Conservation (phyloP, 23 tunicate genomes). For the Botrylloides violaceus region DNA sequence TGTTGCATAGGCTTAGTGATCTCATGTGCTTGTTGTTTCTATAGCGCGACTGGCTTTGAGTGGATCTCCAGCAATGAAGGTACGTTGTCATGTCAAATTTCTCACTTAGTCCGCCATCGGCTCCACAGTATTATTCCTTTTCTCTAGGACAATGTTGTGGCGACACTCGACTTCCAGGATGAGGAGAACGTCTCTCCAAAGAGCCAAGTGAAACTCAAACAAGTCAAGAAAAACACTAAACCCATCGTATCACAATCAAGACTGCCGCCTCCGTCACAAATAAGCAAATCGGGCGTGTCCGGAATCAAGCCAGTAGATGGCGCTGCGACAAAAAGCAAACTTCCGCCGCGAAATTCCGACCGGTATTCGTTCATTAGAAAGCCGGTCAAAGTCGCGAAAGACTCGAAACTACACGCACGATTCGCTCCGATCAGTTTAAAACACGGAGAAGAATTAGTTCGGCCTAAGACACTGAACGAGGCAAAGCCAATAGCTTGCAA, state of each 20-base stretch:
- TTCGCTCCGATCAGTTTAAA: not conserved
- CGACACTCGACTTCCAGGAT: slow-evolving; percentile 32
- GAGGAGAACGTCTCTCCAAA: slow-evolving; percentile 24
- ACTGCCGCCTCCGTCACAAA: slow-evolving; percentile 3
- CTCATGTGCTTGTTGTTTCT: no score
- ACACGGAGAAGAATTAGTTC: slow-evolving; percentile 5
- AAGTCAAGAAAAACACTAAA: not conserved
- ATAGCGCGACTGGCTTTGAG: no score
- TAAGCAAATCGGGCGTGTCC: not conserved
- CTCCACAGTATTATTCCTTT: not conserved
- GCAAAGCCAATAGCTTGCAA: not conserved
- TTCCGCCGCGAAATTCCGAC: not conserved
- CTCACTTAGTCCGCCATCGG: no score
- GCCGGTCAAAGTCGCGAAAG: not conserved
- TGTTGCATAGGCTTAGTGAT: no score
- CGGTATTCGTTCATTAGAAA: slow-evolving; percentile 2
- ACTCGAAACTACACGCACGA: not conserved
- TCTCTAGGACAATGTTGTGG: slow-evolving; percentile 47
- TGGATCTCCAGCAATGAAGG: no score
- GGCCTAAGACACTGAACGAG: not conserved
- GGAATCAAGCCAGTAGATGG: not conserved
- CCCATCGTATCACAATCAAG: slow-evolving; percentile 32
- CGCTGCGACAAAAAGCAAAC: not conserved
- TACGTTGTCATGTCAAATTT: no score
- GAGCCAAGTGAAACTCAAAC: not conserved